These are phyloP conservation scores for Polypedilum pembai DNA, from an alignment of 1,140 invertebrate species.

Conservation along the genomic window DNA sequence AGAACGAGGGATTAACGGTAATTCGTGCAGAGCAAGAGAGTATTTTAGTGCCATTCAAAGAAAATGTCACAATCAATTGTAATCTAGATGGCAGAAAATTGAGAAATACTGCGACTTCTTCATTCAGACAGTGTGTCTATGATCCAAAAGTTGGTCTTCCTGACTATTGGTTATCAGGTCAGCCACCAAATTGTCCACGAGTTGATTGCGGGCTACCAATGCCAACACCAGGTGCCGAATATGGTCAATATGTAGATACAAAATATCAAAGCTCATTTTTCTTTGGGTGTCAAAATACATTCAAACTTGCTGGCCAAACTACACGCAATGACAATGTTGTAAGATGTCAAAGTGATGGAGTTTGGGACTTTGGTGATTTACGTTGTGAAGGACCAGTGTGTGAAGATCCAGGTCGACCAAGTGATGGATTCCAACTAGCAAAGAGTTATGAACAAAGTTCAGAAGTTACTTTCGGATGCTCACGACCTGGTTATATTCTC, in stretches of 20 bases:
- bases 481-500: conserved; percentile 83
- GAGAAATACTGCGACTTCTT: conserved; percentile 68
- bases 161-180: conserved; percentile 87
- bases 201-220: conserved; percentile 80
- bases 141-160: conserved; percentile 83
- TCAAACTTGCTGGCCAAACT: conserved; percentile 87
- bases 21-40: conserved; percentile 67
- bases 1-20: conserved; percentile 73
- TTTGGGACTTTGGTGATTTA: conserved; percentile 95
- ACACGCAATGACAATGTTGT: conserved; percentile 86
- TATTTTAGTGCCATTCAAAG: conserved; percentile 76
- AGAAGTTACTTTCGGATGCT: conserved; percentile 84
- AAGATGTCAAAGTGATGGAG: conserved; percentile 79
- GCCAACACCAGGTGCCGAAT: conserved; percentile 85
- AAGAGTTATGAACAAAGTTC: conserved; percentile 89
- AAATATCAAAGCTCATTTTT: conserved; percentile 88
- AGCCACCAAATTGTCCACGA: conserved; percentile 74
- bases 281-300: conserved; percentile 94
- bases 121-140: conserved; percentile 89
- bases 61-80: conserved; percentile 82
- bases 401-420: conserved; percentile 87
- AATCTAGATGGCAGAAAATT: conserved; percentile 66
- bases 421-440: conserved; percentile 81
- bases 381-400: conserved; percentile 93
- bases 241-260: conserved; percentile 79